Conservation (phyloP, 2,113 vertebrate species). For the Bubo blakistoni region DNA sequence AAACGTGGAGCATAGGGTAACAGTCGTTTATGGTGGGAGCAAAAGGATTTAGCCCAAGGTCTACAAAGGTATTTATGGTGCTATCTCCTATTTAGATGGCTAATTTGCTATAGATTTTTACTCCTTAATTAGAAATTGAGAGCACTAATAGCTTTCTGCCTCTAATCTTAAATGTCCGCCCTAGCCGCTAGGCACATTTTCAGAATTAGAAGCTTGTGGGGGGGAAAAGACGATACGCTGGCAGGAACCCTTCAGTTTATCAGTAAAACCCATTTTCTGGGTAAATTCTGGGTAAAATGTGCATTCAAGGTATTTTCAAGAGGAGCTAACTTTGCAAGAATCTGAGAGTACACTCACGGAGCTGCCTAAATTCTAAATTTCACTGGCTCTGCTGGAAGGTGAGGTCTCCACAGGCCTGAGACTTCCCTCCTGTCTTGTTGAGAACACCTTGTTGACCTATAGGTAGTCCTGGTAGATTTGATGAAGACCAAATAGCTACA, state of each 20-base stretch:
- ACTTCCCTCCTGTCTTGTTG: not conserved
- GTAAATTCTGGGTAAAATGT: not conserved
- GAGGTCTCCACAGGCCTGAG: not conserved
- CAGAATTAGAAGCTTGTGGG: not conserved
- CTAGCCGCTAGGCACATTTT: not conserved
- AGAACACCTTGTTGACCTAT: not conserved
- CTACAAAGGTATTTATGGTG: constrained; percentile 32
- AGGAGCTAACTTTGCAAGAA: not conserved
- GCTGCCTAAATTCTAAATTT: not conserved
- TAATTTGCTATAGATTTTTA: constrained; percentile 61
- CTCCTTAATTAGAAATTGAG: constrained; percentile 60
- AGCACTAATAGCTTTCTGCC: constrained; percentile 49
- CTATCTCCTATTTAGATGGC: constrained; percentile 31
- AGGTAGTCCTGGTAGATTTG: not conserved
- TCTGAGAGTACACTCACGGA: not conserved
- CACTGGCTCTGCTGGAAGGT: not conserved
- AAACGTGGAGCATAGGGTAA: not conserved
- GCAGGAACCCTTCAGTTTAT: not conserved
- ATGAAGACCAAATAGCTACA: not conserved
- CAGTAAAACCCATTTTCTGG: not conserved
- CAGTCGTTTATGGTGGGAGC: not conserved
- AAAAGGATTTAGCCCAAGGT: constrained; percentile 38
- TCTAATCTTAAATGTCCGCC: not conserved
- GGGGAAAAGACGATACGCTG: not conserved
- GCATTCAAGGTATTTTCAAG: not conserved